A percentile compares a stretch with the other conserved stretches of the same genome.
Evolutionary conservation across 2,113 vertebrate species (phyloP).

Genomic region (Meles meles): DNA sequence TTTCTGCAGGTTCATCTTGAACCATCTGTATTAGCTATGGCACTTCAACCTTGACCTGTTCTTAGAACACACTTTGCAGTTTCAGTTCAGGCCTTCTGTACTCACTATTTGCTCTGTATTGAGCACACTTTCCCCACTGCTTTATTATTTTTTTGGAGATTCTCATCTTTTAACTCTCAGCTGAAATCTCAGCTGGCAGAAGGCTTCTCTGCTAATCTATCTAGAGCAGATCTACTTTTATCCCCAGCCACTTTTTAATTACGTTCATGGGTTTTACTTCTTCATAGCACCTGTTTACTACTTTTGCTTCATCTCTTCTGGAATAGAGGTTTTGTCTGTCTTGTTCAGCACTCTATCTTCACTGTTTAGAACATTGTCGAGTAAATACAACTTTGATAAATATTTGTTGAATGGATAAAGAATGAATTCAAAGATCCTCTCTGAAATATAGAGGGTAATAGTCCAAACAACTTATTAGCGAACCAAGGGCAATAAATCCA

Average conservation of each 20-base stretch:
- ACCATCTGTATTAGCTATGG: background rate
- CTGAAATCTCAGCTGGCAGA: background rate
- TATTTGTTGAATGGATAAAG: background rate
- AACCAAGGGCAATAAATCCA: background rate
- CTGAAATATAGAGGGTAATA: background rate
- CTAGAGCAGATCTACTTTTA: background rate
- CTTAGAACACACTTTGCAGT: background rate
- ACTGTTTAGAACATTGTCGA: background rate
- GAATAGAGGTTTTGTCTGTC: background rate
- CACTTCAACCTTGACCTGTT: background rate
- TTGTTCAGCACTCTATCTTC: background rate
- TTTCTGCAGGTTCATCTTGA: background rate
- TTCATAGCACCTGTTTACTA: background rate
- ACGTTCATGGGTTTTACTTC: background rate
- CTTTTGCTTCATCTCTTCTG: background rate
- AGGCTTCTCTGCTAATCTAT: background rate
- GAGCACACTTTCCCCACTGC: background rate
- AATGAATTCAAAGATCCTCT: background rate
- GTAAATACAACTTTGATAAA: background rate
- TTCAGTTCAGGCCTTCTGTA: background rate
- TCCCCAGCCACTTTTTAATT: background rate
- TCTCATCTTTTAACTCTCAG: background rate
- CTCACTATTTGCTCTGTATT: background rate
- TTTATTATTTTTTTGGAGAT: background rate
- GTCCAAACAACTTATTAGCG: background rate